These are phyloP conservation scores for Perizoma flavofasciatum DNA, from an alignment of 2,888 invertebrate species.

Conservation along the genomic window DNA sequence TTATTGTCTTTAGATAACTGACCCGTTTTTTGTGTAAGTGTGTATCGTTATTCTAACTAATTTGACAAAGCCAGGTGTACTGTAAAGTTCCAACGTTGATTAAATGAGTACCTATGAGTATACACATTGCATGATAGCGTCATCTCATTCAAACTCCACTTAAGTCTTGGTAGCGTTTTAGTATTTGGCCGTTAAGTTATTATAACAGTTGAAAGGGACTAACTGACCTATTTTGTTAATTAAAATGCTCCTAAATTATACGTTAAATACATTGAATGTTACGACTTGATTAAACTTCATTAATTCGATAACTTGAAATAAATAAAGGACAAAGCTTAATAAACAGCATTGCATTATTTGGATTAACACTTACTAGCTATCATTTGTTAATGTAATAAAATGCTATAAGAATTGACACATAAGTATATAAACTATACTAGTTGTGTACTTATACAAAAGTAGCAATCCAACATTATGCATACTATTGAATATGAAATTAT, in stretches of 20 bases:
- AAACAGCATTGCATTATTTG: constrained; percentile 67
- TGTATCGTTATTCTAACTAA: too few species aligned
- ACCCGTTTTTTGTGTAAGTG: too few species aligned
- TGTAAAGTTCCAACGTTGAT: too few species aligned
- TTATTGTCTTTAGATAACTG: too few species aligned
- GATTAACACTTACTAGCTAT: constrained; percentile 83
- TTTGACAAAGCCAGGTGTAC: too few species aligned
- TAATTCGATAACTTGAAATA: constrained; percentile 46
- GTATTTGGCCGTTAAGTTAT: neutral
- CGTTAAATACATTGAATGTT: constrained; percentile 33
- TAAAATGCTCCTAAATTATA: constrained; percentile 17
- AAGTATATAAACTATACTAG: constrained; percentile 85
- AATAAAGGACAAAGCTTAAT: constrained; percentile 63
- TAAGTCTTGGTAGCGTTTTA: too few species aligned
- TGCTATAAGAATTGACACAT: constrained; percentile 85
- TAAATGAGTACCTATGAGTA: too few species aligned
- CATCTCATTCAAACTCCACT: too few species aligned
- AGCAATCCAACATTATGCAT: constrained; percentile 81
- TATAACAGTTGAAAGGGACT: constrained; percentile 21
- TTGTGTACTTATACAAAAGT: constrained; percentile 83
- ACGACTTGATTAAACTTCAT: constrained; percentile 38
- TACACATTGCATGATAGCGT: too few species aligned
- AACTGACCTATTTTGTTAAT: constrained; percentile 17
- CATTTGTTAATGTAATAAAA: constrained; percentile 82
- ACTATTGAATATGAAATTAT: constrained; percentile 81